phyloP scores from a whole-genome alignment of 1,140 invertebrate species.

The fruit fly (Drosophila melanogaster) region DNA sequence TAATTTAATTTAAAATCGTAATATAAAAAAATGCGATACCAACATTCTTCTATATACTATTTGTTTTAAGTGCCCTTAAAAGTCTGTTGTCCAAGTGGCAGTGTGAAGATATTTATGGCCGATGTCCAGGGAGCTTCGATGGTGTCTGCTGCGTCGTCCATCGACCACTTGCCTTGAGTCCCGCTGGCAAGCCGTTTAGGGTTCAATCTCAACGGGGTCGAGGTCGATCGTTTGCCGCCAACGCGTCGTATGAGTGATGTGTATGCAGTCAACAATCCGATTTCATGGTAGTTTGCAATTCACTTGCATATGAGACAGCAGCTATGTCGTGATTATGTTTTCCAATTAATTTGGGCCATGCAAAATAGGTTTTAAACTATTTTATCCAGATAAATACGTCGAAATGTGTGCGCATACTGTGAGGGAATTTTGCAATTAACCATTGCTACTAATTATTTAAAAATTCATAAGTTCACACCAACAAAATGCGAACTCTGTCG shows the following conservation, averaged over 20 bases:
- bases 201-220: slow-evolving; percentile 54
- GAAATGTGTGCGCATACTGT: no score
- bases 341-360: neutral
- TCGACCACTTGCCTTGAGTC: slow-evolving; percentile 46
- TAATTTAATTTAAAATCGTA: no score
- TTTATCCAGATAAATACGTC: no score
- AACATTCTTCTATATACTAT: no score
- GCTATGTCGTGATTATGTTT: neutral
- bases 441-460: neutral
- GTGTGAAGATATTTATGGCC: slow-evolving; percentile 76
- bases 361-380: neutral
- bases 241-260: slow-evolving; percentile 68
- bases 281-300: slow-evolving; percentile 20
- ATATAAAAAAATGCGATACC: no score
- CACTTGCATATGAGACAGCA: no score
- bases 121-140: slow-evolving; percentile 19
- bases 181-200: slow-evolving; percentile 63
- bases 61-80: slow-evolving; percentile 2
- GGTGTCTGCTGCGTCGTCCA: slow-evolving; percentile 24
- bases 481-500: neutral
- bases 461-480: neutral
- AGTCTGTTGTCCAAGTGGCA: slow-evolving; percentile 42
- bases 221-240: slow-evolving; percentile 49
- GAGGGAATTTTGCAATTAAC: no score
- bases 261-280: slow-evolving; percentile 27